Base-by-base conservation (phyloP, 2,888 invertebrate species). In the Ethmia dodecea region DNA sequence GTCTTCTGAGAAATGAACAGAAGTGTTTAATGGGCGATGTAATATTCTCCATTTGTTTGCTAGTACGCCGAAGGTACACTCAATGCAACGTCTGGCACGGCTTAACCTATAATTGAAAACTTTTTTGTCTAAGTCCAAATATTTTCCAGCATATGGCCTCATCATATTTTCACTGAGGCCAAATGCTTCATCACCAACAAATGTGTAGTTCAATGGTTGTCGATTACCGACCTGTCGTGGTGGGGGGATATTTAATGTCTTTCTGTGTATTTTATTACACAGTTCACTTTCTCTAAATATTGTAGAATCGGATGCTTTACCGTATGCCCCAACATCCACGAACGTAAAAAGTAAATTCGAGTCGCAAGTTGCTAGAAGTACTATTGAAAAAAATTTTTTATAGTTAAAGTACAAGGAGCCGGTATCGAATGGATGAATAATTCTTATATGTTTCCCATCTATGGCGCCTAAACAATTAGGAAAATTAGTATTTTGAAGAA, bases 321-420 rank as follows among this genome's bases (percentile, higher is more conserved):
- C 49, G 35, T 52, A 49, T 38, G 43, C 37, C 28, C 43, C 51
- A 38, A 50, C 38, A 47, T 49, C 49, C 35, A 49, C 44, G 42
- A 45, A 52, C 31, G 43, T 47, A 39, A 55, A 55, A 43, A 43
- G 39, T 37, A 39, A 55, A 42, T 51, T 48, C 27, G 47, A 43
- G 43, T 53, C 52, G 31, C 45, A 42, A 38, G 28, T 41, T 39
- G 45, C 45, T 34, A 52, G 40, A 41, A 52, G 41, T 42, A 52
- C 44, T 38, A 49, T 45, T 29, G 45, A 48, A 50, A 47, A 48
- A 35, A n/a, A 40, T 31, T 35, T 35, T 39, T 44, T 47, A 36
- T 48, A 47, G 38, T 48, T 49, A 42, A 40, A 52, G 43, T 47
- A 51, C 36, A 46, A 43, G 42, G 51, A 45, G 24, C 48, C 52